Evolutionary conservation across 2,113 vertebrate genomes (phyloP), one percentile per base, ranked within the genome.

Genomic region (Labeo rohita): DNA sequence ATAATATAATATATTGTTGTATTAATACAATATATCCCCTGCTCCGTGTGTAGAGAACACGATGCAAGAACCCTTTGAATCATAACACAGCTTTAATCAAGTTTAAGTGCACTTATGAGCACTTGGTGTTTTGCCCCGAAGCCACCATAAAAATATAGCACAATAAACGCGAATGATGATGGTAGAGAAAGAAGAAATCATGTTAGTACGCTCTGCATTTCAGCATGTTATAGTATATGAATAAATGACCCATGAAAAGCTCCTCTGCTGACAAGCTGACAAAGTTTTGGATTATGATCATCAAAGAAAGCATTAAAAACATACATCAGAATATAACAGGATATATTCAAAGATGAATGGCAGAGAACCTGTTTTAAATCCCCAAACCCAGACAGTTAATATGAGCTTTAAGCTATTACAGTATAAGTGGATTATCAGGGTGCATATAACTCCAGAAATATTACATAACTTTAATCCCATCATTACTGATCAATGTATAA

Each of bases 251-350:
- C 54, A 63, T 63, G 6, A 80, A 15, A 45, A 81, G 59, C 39
- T 65, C 59, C 39, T 47, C 79, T 34, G 7, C 59, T 66, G 59
- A 80, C 11, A 63, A 47, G 7, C 59, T 66, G 59, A 80, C 11
- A 63, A 47, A 66, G 13, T 49, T 81, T 65, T 81, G 61, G 45
- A 66, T 34, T 34, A 65, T 34, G 59, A 66, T 66, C n/a, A 66
- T 47, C n/a, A 78, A 59, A 56, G 50, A 78, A 78, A 10, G 76
- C 52, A 65, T 80, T 63, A 81, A 81, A 65, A 81, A 66, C 43
- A 75, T 75, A 75, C 28, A 75, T 75, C 45, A 75, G n/a, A 50
- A 75, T 75, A 75, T 75, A 75, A 75, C 73, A 75, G 73, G 45
- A 75, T 75, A 49, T 75, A 75, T 49, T 18, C 6, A 6, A 75